These are phyloP conservation scores for Sula dactylatra DNA, from an alignment of 2,113 vertebrate species.

Conservation along the genomic window DNA sequence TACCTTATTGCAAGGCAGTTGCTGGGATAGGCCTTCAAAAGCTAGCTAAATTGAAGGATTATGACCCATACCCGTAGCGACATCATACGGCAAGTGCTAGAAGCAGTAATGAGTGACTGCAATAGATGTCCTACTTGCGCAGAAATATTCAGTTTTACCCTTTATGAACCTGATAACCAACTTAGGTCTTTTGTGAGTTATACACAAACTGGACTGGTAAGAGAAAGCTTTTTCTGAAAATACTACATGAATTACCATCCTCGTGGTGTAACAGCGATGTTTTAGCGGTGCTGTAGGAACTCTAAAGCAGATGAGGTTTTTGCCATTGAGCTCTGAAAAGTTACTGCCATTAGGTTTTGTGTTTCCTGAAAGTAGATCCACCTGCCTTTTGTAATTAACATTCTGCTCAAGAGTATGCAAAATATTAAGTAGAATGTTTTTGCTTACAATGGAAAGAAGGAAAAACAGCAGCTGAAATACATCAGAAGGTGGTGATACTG, in stretches of 20 bases:
- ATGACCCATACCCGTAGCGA: neutral
- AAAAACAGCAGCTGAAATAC: neutral
- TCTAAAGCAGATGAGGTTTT: neutral
- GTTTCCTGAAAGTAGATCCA: neutral
- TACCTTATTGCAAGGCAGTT: neutral
- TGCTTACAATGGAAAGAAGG: neutral
- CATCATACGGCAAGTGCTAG: neutral
- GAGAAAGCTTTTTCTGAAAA: neutral
- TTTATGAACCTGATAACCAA: neutral
- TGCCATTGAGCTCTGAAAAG: neutral
- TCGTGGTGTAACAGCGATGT: neutral
- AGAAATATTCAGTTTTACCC: neutral
- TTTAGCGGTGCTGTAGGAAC: neutral
- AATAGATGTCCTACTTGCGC: neutral
- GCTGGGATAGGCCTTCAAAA: neutral
- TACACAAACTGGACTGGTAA: neutral
- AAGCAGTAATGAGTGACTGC: neutral
- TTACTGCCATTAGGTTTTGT: neutral
- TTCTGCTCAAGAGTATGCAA: neutral
- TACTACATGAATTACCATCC: neutral
- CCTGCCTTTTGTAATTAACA: neutral
- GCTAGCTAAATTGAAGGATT: neutral
- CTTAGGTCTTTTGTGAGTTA: neutral
- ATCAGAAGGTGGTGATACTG: neutral
- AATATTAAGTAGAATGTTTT: neutral